Evolutionary conservation across 2,888 invertebrate genomes (phyloP).

Genomic region (Limnephilus rhombicus): DNA sequence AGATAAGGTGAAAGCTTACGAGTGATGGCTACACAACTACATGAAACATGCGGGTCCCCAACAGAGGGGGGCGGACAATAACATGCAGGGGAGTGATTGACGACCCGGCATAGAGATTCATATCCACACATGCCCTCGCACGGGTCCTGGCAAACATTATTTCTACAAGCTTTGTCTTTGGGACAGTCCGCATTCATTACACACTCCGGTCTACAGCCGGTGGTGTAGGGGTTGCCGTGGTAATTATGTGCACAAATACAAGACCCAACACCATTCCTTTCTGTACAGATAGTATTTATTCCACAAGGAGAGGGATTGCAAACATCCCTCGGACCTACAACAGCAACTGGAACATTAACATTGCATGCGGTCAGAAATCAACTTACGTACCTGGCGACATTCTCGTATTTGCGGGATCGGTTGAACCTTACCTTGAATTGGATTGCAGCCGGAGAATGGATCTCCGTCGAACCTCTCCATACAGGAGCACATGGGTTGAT

Average conservation of each 20-base stretch:
- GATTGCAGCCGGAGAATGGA: conserved; percentile 86
- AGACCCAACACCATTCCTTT: conserved; percentile 80
- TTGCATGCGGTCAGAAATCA: conserved; percentile 6
- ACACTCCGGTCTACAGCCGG: conserved; percentile 84
- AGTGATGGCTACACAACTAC: conserved; percentile 69
- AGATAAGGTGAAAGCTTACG: conserved; percentile 69
- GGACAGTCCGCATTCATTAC: conserved; percentile 82
- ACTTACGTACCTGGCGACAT: conserved; percentile 53
- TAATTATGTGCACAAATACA: conserved; percentile 82
- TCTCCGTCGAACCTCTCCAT: conserved; percentile 87
- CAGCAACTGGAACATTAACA: conserved; percentile 71
- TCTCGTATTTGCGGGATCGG: conserved; percentile 34
- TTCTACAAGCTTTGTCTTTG: conserved; percentile 81
- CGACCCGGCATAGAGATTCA: conserved; percentile 77
- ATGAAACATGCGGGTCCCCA: conserved; percentile 79
- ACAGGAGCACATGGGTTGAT: conserved; percentile 87
- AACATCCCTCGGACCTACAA: conserved; percentile 74
- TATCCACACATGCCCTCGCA: conserved; percentile 80
- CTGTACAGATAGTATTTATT: conserved; percentile 81
- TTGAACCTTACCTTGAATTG: conserved; percentile 76
- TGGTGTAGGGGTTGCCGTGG: conserved; percentile 81
- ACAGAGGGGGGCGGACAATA: conserved; percentile 79
- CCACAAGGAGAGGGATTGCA: conserved; percentile 84
- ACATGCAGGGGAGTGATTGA: conserved; percentile 83
- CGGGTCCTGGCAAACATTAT: conserved; percentile 79